Evolutionary conservation across 2,888 invertebrate genomes (phyloP).

Genomic region (Cetonia aurata): DNA sequence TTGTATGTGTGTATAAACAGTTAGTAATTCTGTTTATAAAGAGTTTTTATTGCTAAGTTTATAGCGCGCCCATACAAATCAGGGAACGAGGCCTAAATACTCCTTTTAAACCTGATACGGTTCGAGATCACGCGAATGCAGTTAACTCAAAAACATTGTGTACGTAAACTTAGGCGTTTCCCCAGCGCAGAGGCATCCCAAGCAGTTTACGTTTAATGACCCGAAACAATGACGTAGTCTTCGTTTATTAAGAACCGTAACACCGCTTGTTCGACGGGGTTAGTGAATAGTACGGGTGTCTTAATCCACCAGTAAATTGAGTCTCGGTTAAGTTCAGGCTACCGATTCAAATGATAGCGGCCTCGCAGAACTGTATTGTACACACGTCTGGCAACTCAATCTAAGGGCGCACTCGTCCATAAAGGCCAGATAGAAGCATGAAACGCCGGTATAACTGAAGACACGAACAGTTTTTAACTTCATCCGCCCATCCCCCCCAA

Average conservation of each 20-base stretch:
- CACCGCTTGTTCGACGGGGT: conserved; percentile 67
- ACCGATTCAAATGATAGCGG: conserved; percentile 60
- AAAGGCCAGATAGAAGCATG: conserved; percentile 63
- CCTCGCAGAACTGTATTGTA: conserved; percentile 51
- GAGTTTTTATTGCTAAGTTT: neutral
- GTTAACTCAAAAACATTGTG: conserved; percentile 52
- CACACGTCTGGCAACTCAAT: conserved; percentile 60
- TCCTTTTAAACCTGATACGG: conserved; percentile 42
- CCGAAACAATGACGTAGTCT: conserved; percentile 68
- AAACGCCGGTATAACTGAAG: conserved; percentile 33
- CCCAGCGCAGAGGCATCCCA: conserved; percentile 54
- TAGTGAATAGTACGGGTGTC: conserved; percentile 67
- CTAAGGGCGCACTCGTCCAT: conserved; percentile 61
- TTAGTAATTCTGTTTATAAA: neutral
- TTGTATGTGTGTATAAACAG: neutral
- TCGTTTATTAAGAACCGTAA: conserved; percentile 69
- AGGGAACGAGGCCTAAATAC: conserved; percentile 20
- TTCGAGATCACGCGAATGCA: conserved; percentile 46
- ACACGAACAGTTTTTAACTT: no score
- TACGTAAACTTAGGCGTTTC: conserved; percentile 62
- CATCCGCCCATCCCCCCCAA: no score
- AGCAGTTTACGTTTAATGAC: conserved; percentile 66
- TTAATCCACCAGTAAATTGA: conserved; percentile 68
- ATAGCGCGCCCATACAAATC: conserved; percentile 8
- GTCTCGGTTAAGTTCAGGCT: conserved; percentile 65